These are phyloP conservation scores for Menidia beryllina DNA, from an alignment of 2,113 vertebrate genomes.

Conservation along the genomic window DNA sequence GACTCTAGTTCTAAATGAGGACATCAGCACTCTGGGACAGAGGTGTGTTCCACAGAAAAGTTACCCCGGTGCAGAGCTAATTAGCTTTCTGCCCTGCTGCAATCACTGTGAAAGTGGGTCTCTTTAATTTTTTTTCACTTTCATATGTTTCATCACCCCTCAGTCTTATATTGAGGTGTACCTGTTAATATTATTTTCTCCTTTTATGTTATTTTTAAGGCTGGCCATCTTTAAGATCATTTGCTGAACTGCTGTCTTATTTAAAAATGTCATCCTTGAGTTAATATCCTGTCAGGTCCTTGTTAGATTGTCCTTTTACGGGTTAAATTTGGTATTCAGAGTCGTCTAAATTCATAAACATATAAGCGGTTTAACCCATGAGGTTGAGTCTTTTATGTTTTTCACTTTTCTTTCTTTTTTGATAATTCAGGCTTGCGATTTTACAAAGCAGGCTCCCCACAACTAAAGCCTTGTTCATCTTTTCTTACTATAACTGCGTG, in stretches of 20 bases:
- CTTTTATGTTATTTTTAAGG: constrained; percentile 17
- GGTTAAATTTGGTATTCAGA: constrained; percentile 4
- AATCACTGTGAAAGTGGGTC: constrained; percentile 59
- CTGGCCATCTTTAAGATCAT: constrained; percentile 14
- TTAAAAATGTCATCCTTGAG: constrained; percentile 16
- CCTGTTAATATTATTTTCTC: constrained; percentile 36
- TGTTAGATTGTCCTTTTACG: background rate
- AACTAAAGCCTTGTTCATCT: constrained; percentile 5
- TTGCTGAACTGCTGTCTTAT: constrained; percentile 22
- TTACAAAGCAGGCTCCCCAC: constrained; percentile 10
- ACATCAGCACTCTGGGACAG: constrained; percentile 69
- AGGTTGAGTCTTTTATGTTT: background rate
- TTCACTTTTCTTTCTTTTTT: background rate
- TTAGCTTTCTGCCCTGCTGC: constrained; percentile 58
- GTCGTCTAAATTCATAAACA: background rate
- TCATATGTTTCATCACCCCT: constrained; percentile 50
- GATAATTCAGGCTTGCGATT: background rate
- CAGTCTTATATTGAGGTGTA: constrained; percentile 22
- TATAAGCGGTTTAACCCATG: background rate
- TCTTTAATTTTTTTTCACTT: constrained; percentile 60
- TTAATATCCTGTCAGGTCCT: constrained; percentile 6
- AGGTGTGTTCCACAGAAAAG: constrained; percentile 50
- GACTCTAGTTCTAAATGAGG: constrained; percentile 60
- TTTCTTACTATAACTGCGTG: constrained; percentile 10
- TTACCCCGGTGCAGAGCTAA: constrained; percentile 36